phyloP scores from a whole-genome alignment of 2,888 invertebrate species.

The Philopedon plagiatum region DNA sequence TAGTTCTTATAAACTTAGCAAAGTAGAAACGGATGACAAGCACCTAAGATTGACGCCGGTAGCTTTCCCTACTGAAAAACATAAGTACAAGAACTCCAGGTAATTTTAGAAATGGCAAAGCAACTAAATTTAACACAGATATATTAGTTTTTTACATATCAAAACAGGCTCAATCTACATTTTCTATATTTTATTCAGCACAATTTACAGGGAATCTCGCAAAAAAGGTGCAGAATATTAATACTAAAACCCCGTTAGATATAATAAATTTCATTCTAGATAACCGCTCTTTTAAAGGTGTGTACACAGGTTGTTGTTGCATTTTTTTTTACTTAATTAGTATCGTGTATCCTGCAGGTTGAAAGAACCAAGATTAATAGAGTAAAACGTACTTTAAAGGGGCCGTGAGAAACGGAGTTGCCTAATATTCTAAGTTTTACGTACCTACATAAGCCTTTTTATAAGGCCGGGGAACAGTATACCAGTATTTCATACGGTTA shows the following conservation, averaged over 20 bases:
- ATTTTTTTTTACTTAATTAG: neutral
- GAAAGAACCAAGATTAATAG: constrained; percentile 15
- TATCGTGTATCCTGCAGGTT: constrained; percentile 13
- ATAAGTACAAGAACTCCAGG: no score
- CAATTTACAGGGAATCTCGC: neutral
- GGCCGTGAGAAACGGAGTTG: neutral
- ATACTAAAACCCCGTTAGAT: neutral
- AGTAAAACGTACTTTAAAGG: neutral
- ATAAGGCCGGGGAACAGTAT: neutral
- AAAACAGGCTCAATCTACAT: neutral
- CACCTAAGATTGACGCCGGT: no score
- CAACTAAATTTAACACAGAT: no score
- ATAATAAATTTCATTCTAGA: neutral
- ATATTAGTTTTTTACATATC: neutral
- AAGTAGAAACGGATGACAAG: no score
- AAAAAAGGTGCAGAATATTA: neutral
- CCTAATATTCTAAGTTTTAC: neutral
- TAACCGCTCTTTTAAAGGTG: neutral
- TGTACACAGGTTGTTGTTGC: neutral
- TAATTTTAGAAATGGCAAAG: no score
- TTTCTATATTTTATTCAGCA: neutral
- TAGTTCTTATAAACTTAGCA: no score
- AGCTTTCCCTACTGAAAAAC: no score
- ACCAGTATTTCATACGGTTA: neutral
- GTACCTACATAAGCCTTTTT: neutral